Evolutionary conservation across 2,797 vertebrate genomes (phyloP).

Genomic region (Danio choprae): DNA sequence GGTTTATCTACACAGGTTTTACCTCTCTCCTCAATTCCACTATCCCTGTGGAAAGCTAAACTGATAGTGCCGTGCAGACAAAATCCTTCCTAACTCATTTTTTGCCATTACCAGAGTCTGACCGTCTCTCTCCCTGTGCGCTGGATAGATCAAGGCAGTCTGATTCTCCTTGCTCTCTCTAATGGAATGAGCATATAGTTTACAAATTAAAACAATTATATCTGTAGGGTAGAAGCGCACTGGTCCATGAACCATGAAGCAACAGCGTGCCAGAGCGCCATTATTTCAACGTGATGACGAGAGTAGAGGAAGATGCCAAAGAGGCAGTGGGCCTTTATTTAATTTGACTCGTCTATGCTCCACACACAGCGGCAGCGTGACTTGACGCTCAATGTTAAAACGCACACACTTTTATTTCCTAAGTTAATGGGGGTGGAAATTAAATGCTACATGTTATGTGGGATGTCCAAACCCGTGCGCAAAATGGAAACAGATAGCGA

Average conservation of each 20-base stretch:
- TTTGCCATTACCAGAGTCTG: conserved; percentile 1
- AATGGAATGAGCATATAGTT: conserved; percentile 72
- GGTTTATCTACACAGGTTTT: too few species aligned
- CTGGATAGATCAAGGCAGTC: conserved; percentile 1
- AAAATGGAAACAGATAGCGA: conserved; percentile 71
- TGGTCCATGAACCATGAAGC: conserved; percentile 64
- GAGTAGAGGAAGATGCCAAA: conserved; percentile 18
- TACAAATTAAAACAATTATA: conserved; percentile 79
- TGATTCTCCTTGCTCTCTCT: conserved; percentile 44
- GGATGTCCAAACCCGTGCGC: background rate
- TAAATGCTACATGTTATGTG: conserved; percentile 12
- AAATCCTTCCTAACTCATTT: conserved; percentile 1
- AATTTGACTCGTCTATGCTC: conserved; percentile 12
- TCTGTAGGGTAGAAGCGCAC: conserved; percentile 67
- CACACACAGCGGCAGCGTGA: background rate
- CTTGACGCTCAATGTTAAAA: background rate
- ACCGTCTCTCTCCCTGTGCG: background rate
- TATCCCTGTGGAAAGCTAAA: background rate
- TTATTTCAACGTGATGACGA: conserved; percentile 13
- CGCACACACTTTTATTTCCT: background rate
- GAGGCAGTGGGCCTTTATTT: background rate
- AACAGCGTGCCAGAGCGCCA: background rate
- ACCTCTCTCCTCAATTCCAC: too few species aligned
- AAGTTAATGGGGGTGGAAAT: conserved; percentile 28
- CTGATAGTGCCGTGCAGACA: background rate